A percentile compares a stretch with the other conserved stretches of the same genome.
Conservation (phyloP, 1,140 invertebrate genomes). For the Lerema accius region DNA sequence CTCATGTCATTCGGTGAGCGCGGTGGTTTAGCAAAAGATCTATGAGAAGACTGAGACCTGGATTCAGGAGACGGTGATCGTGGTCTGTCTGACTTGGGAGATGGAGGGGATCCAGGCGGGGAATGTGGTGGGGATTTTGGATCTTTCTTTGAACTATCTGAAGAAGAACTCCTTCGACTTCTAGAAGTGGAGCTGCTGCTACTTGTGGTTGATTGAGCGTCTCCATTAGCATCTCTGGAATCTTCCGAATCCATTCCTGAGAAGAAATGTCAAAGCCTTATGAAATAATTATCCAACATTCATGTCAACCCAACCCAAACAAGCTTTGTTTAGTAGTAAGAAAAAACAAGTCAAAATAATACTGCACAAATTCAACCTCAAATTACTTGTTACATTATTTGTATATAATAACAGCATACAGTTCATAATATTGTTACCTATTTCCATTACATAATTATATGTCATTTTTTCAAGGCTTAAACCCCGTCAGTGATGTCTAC, state of each 20-base stretch:
- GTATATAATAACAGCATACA: not conserved
- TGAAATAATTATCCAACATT: slow-evolving; percentile 32
- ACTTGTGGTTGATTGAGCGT: slow-evolving; percentile 74
- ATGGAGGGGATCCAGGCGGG: slow-evolving; percentile 54
- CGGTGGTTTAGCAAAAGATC: slow-evolving; percentile 48
- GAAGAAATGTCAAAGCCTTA: slow-evolving; percentile 47
- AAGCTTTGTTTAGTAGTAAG: slow-evolving; percentile 51
- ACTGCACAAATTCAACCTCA: too few species aligned
- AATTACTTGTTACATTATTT: slow-evolving; percentile 6
- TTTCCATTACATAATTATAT: not conserved
- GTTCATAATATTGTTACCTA: not conserved
- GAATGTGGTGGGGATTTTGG: slow-evolving; percentile 63
- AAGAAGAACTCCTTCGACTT: slow-evolving; percentile 72
- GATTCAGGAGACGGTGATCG: slow-evolving; percentile 63
- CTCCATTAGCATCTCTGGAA: slow-evolving; percentile 73
- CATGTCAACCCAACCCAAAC: slow-evolving; percentile 52
- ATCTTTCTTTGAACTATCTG: slow-evolving; percentile 69
- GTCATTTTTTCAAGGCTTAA: slow-evolving; percentile 13
- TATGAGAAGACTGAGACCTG: slow-evolving; percentile 51
- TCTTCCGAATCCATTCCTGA: slow-evolving; percentile 82
- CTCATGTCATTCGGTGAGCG: slow-evolving; percentile 68
- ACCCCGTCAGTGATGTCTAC: not conserved
- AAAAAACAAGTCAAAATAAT: too few species aligned
- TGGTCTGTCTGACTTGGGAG: slow-evolving; percentile 54
- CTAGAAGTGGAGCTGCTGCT: slow-evolving; percentile 79